Percentiles rank a stretch among this genome's conserved stretches.
phyloP scores from a whole-genome alignment of 2,797 vertebrate species.

The Pelodytes ibericus region DNA sequence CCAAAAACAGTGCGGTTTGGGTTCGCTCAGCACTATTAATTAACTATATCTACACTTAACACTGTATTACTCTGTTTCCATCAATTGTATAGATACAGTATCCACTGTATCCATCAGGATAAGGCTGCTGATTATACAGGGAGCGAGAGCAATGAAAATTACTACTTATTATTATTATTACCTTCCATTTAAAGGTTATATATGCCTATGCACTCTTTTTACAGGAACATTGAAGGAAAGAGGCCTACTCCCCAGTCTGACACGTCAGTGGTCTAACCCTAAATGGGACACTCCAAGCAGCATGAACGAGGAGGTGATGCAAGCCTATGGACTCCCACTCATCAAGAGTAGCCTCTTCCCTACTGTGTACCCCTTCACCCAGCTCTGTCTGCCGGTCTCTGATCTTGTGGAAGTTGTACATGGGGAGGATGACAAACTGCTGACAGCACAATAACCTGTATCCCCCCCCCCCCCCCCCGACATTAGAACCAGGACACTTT shows the following conservation, averaged over 20 bases:
- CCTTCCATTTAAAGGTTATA: no score
- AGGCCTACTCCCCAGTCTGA: conserved; percentile 64
- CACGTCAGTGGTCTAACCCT: conserved; percentile 22
- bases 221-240: conserved; percentile 76
- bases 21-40: no score
- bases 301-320: conserved; percentile 41
- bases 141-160: no score
- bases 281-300: neutral
- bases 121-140: no score
- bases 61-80: no score
- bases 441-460: conserved; percentile 55
- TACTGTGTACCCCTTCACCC: conserved; percentile 66
- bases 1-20: no score
- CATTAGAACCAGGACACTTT: neutral
- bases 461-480: neutral
- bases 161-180: no score
- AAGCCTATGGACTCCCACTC: conserved; percentile 62
- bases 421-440: conserved; percentile 68
- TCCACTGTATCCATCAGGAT: no score
- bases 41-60: no score
- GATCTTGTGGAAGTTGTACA: conserved; percentile 56
- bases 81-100: no score
- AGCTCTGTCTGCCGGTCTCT: conserved; percentile 67
- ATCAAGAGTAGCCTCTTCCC: conserved; percentile 62
- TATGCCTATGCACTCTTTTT: conserved; percentile 17